Conservation (phyloP, 2,888 invertebrate species). For the Pandemis cinnamomeana region DNA sequence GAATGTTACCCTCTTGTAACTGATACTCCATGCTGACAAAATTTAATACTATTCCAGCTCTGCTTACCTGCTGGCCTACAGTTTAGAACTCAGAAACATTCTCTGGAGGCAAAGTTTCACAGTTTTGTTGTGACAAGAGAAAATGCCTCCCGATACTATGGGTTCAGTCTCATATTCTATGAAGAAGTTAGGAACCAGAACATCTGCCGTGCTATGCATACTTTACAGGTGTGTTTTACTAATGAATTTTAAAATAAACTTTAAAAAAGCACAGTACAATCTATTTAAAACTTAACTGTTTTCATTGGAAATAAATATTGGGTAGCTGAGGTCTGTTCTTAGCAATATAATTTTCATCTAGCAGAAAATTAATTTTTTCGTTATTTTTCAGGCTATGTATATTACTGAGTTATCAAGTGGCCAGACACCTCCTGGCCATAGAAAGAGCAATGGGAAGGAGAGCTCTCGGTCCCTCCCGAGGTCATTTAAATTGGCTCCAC, state of each 20-base stretch:
- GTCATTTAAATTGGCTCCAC: slow-evolving; percentile 93
- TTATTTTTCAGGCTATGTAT: slow-evolving; percentile 90
- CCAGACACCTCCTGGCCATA: slow-evolving; percentile 86
- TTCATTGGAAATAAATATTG: neutral
- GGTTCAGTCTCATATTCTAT: slow-evolving; percentile 97
- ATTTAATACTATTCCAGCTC: slow-evolving; percentile 85
- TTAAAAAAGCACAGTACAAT: no score
- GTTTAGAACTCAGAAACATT: slow-evolving; percentile 97
- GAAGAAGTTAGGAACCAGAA: slow-evolving; percentile 97
- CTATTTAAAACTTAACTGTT: no score
- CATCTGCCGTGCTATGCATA: slow-evolving; percentile 98
- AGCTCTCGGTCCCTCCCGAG: slow-evolving; percentile 94
- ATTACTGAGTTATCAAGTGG: slow-evolving; percentile 95
- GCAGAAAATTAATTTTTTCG: no score
- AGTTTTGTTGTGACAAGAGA: slow-evolving; percentile 98
- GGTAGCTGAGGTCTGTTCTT: neutral
- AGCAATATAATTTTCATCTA: neutral
- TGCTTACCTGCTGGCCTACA: slow-evolving; percentile 97
- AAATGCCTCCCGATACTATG: slow-evolving; percentile 97
- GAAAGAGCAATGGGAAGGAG: slow-evolving; percentile 85
- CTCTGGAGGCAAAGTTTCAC: slow-evolving; percentile 94
- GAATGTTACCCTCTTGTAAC: neutral
- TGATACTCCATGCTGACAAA: neutral
- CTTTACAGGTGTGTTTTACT: slow-evolving; percentile 88
- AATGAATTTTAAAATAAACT: neutral